These are phyloP conservation scores for Agonopterix arenella DNA, from an alignment of 2,888 invertebrate species.

Conservation along the genomic window DNA sequence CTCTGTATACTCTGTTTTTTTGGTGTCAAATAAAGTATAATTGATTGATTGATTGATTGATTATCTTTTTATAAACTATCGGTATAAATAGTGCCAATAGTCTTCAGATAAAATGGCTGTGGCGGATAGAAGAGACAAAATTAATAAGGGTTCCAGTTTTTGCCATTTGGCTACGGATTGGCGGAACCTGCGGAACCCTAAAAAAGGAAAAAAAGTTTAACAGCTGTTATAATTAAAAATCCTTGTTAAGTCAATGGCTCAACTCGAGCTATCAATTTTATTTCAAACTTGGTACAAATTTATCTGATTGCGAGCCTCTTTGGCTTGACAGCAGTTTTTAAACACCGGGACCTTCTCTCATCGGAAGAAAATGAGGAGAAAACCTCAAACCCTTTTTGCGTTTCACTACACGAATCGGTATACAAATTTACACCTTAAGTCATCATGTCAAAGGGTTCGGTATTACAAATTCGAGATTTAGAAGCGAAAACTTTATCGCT, in stretches of 20 bases:
- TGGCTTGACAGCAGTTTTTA: slow-evolving; percentile 41
- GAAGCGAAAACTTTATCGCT: slow-evolving; percentile 5
- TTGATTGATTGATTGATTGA: too few species aligned
- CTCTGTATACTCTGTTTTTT: too few species aligned
- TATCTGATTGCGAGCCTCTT: slow-evolving; percentile 44
- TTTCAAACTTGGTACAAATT: slow-evolving; percentile 36
- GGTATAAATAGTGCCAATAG: too few species aligned
- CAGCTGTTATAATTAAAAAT: not conserved
- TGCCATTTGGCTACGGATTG: too few species aligned
- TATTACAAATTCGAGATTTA: slow-evolving; percentile 4
- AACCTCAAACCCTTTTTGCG: slow-evolving; percentile 13
- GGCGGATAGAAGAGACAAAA: too few species aligned
- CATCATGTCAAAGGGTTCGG: slow-evolving; percentile 8
- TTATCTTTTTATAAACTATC: too few species aligned
- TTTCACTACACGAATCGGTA: slow-evolving; percentile 3
- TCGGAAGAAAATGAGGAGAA: slow-evolving; percentile 5
- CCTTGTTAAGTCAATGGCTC: not conserved
- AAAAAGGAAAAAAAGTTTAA: too few species aligned
- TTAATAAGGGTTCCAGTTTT: too few species aligned
- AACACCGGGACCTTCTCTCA: slow-evolving; percentile 29
- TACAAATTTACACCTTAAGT: slow-evolving; percentile 15
- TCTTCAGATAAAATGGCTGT: too few species aligned
- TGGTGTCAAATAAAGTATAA: too few species aligned
- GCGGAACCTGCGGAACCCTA: too few species aligned
- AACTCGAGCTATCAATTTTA: slow-evolving; percentile 34